These are phyloP conservation scores for Plecotus auritus DNA, from an alignment of 2,113 vertebrate species.

Conservation along the genomic window DNA sequence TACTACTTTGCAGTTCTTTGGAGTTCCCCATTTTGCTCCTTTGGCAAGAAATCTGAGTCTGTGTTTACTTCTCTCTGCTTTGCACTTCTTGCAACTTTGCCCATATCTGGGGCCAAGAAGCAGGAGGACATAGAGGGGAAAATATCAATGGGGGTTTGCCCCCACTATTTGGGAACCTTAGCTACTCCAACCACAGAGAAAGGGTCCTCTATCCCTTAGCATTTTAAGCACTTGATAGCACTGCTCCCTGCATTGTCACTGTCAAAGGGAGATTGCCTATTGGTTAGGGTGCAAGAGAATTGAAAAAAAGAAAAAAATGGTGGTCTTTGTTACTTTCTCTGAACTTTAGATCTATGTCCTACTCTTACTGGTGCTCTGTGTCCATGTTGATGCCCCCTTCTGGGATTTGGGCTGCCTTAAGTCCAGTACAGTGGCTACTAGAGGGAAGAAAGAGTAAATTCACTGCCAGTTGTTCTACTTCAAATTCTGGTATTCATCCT, in stretches of 20 bases:
- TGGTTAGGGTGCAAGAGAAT: neutral
- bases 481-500: neutral
- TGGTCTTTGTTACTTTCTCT: neutral
- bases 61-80: neutral
- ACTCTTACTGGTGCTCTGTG: neutral
- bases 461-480: neutral
- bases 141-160: neutral
- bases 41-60: neutral
- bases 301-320: neutral
- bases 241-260: neutral
- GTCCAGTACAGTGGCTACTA: neutral
- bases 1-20: neutral
- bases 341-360: neutral
- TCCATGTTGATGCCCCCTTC: neutral
- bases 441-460: neutral
- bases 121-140: neutral
- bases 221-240: neutral
- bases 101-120: neutral
- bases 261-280: neutral
- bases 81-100: neutral
- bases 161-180: neutral
- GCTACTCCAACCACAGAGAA: neutral
- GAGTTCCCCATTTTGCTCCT: neutral
- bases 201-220: neutral
- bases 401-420: neutral